Conservation (phyloP, 2,888 invertebrate species). For the Meliscaeva auricollis region DNA sequence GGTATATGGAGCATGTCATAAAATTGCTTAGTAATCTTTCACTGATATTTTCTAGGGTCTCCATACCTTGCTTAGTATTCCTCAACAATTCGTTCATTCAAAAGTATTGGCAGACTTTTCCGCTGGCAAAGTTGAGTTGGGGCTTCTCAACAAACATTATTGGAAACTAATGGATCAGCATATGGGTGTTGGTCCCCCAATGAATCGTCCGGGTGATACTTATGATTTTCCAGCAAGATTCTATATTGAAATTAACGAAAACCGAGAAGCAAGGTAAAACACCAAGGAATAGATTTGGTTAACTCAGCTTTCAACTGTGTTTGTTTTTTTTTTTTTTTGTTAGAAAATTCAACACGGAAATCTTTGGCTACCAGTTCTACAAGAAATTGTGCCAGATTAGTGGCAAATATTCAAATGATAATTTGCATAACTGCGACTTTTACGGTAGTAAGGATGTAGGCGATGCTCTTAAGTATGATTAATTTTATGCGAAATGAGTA, state of each 20-base stretch:
- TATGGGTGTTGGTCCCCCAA: constrained; percentile 20
- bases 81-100: constrained; percentile 89
- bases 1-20: background rate
- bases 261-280: background rate
- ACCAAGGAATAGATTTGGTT: background rate
- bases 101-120: constrained; percentile 27
- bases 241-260: constrained; percentile 1
- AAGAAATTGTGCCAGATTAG: constrained; percentile 15
- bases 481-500: too few relatives aligned
- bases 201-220: background rate
- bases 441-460: background rate
- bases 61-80: constrained; percentile 89
- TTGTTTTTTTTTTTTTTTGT: background rate
- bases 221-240: background rate
- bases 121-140: background rate
- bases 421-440: constrained; percentile 5
- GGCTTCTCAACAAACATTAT: constrained; percentile 12
- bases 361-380: constrained; percentile 10
- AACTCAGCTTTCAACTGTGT: background rate
- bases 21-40: background rate
- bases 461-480: constrained; percentile 3
- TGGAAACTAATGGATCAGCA: constrained; percentile 26
- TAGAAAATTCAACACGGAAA: constrained; percentile 1
- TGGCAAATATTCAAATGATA: background rate
- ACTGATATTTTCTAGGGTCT: constrained; percentile 85